Base-by-base conservation (phyloP, 2,797 vertebrate species). In the Amblyraja radiata region DNA sequence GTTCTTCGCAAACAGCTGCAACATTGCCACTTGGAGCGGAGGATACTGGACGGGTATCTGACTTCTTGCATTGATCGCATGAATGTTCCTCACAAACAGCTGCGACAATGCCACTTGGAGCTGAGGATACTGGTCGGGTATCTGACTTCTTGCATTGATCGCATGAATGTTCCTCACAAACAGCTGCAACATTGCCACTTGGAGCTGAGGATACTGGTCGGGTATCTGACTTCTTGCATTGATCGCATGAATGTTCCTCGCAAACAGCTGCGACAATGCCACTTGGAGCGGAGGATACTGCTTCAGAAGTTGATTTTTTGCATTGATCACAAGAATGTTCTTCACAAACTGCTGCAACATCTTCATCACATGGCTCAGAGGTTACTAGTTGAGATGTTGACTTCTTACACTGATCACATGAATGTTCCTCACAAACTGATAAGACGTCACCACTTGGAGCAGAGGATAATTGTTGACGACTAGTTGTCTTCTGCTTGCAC, bases 281-380 rank as follows among this genome's bases (percentile, higher is more conserved):
- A 63, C 28, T 16, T 65, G 83, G 25, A 14, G 28, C 13, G 14
- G 84, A 88, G 2, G 32, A 78, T 32, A 13, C 10, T 36, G 32
- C 10, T 32, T 36, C n/a, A 36, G n/a, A 0, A n/a, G 61, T 63
- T 16, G 13, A 16, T 13, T 54, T 58, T 25, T 88, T 88, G 18
- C 84, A 88, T 9, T 65, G 58, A 65, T 88, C 84, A 88, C 84
- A 88, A n/a, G 81, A 83, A 83, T 83, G 81, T 3, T 83, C 81
- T 58, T n/a, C 61, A 0, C 84, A 88, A 18, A 65, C 84, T n/a
- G 5, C 10, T 28, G 9, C 25, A 3, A 28, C n/a, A 9, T 88
- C 46, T 54, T 54, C 84, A 32, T n/a, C 76, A 65, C n/a, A 18
- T 32, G 61, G 58, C 2, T 1, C 80, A 25, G 84, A 32, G 18